Conservation (phyloP, 1,140 invertebrate genomes). For the Sweltsa coloradensis region DNA sequence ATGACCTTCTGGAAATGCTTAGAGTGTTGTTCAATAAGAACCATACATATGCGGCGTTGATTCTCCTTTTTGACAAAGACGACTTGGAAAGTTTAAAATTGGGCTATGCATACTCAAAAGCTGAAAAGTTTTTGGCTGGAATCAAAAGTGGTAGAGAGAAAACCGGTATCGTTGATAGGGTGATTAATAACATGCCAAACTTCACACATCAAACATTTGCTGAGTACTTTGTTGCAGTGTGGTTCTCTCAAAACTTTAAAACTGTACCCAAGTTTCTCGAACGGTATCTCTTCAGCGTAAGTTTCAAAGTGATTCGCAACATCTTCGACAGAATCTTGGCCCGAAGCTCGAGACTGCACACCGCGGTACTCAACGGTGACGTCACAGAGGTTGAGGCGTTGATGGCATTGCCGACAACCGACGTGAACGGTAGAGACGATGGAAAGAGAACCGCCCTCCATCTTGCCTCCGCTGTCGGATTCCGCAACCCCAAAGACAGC, state of each 20-base stretch:
- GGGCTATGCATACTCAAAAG: neutral
- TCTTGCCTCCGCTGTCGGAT: no score
- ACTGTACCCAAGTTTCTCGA: no score
- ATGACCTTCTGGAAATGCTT: neutral
- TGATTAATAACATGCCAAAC: conserved; percentile 1
- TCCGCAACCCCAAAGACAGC: no score
- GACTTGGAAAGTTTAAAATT: neutral
- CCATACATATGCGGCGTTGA: neutral
- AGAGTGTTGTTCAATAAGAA: neutral
- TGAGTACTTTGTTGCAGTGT: conserved; percentile 12
- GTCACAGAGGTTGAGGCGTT: no score
- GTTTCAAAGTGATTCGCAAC: no score
- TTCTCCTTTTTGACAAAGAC: neutral
- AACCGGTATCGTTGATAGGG: neutral
- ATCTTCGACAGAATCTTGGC: no score
- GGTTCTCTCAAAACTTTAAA: neutral
- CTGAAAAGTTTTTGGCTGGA: neutral
- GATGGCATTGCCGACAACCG: no score
- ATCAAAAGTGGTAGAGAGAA: neutral
- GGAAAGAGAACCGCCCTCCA: no score
- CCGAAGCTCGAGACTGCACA: no score
- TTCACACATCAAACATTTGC: conserved; percentile 10
- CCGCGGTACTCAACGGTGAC: no score
- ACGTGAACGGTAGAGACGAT: no score
- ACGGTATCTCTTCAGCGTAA: no score